Evolutionary conservation across 2,113 vertebrate species (phyloP), one percentile per base, ranked within the genome.

Genomic region (Procavia capensis): DNA sequence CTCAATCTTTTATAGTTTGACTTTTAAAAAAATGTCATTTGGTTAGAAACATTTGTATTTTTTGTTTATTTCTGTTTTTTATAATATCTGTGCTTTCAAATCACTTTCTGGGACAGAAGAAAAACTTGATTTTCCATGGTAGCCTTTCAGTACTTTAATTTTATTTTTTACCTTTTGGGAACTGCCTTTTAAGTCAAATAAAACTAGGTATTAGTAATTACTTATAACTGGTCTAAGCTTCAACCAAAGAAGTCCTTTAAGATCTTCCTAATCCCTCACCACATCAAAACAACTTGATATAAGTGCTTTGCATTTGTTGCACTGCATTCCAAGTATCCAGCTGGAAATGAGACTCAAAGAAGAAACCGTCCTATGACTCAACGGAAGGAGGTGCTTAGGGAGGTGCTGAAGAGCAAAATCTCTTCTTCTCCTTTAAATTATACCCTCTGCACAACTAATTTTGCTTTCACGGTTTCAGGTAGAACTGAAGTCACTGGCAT

Each of bases 141-240:
- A 45, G 14, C 94, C 68, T 39, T 64, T 59, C 24, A 85, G 9
- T 64, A 92, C 27, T 91, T 83, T 88, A 66, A 45, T 29, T 70
- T 72, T 72, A 39, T 39, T 22, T n/a, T 39, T 10, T 10, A 54
- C 17, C 11, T 54, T 93, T 93, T 93, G 34, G 45, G 87, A 89
- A 54, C 9, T 79, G 39, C 2, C 25, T 22, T 43, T 94, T 68
- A 95, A 96, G 68, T 70, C 27, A 68, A 83, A 95, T 83, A 82
- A 70, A 63, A 83, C 27, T 68, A 36, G 36, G 2, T 80, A 68
- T 94, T 84, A 50, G 90, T 31, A 85, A 91, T 57, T 85, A 78
- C 34, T 90, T 88, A 82, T 88, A 83, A 66, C 54, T 75, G 11
- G 59, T 50, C 91, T 83, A 87, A 90, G 13, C 17, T 24, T 91